phyloP scores from a whole-genome alignment of 2,113 vertebrate species.

The Zosterops japonicus region DNA sequence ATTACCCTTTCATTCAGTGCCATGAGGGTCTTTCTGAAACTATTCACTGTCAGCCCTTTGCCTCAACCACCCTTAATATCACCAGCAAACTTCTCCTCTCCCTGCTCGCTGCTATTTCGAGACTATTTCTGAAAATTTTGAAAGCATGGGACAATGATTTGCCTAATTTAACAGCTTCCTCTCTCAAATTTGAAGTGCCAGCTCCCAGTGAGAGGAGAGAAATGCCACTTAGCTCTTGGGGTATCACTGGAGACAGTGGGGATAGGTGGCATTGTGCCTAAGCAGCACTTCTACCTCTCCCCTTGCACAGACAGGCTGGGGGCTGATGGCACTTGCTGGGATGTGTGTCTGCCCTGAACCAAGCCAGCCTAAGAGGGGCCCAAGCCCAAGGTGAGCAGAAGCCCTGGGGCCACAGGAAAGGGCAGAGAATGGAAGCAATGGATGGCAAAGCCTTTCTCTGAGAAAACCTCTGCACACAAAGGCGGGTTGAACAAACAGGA shows the following conservation, averaged over 20 bases:
- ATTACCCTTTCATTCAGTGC: slow-evolving; percentile 16
- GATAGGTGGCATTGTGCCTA: not conserved
- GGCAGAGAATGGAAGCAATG: not conserved
- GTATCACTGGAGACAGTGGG: not conserved
- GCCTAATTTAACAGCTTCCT: not conserved
- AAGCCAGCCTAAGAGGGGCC: not conserved
- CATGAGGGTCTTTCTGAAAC: not conserved
- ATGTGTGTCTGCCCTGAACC: not conserved
- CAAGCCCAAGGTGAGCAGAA: not conserved
- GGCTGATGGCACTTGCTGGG: accelerated
- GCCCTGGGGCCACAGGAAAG: not conserved
- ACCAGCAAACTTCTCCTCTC: not conserved
- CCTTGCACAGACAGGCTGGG: not conserved
- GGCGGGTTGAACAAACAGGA: accelerated
- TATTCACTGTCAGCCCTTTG: not conserved
- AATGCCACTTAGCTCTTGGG: not conserved
- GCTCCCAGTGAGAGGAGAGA: not conserved
- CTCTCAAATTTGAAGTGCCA: not conserved
- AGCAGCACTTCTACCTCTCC: accelerated
- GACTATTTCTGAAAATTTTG: not conserved
- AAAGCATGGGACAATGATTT: not conserved
- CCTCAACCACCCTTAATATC: not conserved
- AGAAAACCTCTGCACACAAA: not conserved
- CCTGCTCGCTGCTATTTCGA: not conserved
- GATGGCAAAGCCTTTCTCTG: not conserved